These are phyloP conservation scores for Artibeus lituratus DNA, from an alignment of 2,797 vertebrate species.

Conservation along the genomic window DNA sequence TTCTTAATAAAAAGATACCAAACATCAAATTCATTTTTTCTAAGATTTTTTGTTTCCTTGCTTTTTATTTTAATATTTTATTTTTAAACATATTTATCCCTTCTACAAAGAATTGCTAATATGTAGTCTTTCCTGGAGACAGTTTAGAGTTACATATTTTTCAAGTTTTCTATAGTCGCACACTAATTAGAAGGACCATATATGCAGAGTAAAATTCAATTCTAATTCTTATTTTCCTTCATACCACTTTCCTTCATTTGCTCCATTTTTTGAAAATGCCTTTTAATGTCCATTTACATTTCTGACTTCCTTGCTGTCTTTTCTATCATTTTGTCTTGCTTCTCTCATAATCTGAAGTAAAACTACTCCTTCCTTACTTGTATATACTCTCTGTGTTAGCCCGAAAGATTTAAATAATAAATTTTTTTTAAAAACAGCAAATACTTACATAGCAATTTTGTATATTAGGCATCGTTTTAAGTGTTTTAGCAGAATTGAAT, in stretches of 20 bases:
- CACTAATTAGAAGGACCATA: not conserved
- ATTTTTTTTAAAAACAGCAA: not conserved
- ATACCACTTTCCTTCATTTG: not conserved
- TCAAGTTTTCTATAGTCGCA: not conserved
- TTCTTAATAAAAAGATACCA: not conserved
- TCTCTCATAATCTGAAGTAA: not conserved
- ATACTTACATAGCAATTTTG: not conserved
- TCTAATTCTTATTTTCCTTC: not conserved
- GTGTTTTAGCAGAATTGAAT: not conserved
- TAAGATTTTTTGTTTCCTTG: not conserved
- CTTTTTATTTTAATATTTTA: not conserved
- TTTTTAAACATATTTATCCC: not conserved
- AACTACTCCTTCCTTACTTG: not conserved
- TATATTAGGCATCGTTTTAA: not conserved
- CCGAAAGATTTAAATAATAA: not conserved
- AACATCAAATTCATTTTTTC: not conserved
- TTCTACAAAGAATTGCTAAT: not conserved
- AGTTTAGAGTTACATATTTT: not conserved
- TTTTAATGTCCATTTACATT: not conserved
- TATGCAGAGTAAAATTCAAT: not conserved
- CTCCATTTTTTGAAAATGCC: not conserved
- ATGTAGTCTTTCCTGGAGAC: not conserved
- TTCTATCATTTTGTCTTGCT: not conserved
- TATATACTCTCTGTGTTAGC: not conserved
- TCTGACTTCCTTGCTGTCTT: not conserved